These are phyloP conservation scores for Mythimna loreyi DNA, from an alignment of 2,888 invertebrate species.

Conservation along the genomic window DNA sequence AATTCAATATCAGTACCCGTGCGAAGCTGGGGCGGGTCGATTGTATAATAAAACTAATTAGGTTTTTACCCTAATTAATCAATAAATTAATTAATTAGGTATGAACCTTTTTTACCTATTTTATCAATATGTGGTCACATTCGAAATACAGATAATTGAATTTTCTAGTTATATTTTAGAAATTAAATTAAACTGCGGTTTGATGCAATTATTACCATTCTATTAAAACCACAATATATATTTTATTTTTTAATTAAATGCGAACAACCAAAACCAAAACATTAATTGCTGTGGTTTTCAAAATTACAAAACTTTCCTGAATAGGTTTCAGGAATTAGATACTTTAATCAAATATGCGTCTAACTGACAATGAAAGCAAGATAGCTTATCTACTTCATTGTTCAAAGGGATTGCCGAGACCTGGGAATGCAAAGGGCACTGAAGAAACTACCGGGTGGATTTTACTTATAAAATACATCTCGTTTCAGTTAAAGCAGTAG, in stretches of 20 bases:
- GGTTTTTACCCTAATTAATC: no score
- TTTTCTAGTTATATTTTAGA: slow-evolving; percentile 4
- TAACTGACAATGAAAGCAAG: not conserved
- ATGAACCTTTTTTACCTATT: not conserved
- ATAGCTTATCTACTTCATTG: no score
- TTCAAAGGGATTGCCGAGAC: no score
- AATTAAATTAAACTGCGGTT: slow-evolving; percentile 1
- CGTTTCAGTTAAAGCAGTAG: no score
- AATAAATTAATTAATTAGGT: no score
- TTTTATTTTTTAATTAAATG: not conserved
- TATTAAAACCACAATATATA: not conserved
- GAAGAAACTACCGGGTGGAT: no score
- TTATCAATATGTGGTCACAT: not conserved
- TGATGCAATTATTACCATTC: not conserved
- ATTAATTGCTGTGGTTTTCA: not conserved
- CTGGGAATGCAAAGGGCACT: no score
- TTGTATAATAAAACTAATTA: no score
- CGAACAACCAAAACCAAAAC: no score
- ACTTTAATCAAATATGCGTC: not conserved
- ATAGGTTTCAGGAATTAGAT: not conserved
- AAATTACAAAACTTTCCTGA: not conserved
- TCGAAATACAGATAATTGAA: not conserved
- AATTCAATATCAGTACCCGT: no score
- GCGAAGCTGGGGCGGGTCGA: no score
- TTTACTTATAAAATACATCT: no score